Conservation (phyloP, 2,888 invertebrate species). For the Hylaea fasciaria region DNA sequence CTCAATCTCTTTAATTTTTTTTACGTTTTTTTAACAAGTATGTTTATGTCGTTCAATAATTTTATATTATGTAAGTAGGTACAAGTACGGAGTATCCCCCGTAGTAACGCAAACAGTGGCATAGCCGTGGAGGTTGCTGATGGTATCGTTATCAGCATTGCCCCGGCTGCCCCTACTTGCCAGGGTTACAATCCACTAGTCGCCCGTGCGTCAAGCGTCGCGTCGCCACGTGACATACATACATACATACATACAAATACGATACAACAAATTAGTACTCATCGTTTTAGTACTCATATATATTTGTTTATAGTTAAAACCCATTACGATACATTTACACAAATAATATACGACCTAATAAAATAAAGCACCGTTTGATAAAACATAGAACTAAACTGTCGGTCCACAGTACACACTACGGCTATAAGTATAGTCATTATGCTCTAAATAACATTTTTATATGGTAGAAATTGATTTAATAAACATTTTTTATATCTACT, state of each 20-base stretch:
- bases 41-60: conserved; percentile 76
- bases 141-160: background rate
- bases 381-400: conserved; percentile 16
- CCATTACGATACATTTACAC: conserved; percentile 46
- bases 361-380: conserved; percentile 35
- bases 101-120: conserved; percentile 49
- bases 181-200: conserved; percentile 40
- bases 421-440: background rate
- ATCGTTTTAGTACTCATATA: conserved; percentile 31
- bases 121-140: conserved; percentile 53
- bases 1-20: conserved; percentile 44
- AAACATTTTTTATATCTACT: no score
- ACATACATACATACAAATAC: conserved; percentile 39
- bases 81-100: conserved; percentile 70
- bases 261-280: conserved; percentile 33
- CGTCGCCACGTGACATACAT: conserved; percentile 57
- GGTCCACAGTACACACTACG: conserved; percentile 9
- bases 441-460: background rate
- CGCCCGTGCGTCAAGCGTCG: conserved; percentile 70
- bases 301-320: conserved; percentile 39
- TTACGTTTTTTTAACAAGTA: conserved; percentile 79
- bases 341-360: conserved; percentile 22
- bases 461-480: no score
- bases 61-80: conserved; percentile 81
- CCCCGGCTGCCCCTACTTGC: conserved; percentile 2